Evolutionary conservation across 2,888 invertebrate species (phyloP), one percentile per base, ranked within the genome.

Genomic region (Eucera pruinosa): DNA sequence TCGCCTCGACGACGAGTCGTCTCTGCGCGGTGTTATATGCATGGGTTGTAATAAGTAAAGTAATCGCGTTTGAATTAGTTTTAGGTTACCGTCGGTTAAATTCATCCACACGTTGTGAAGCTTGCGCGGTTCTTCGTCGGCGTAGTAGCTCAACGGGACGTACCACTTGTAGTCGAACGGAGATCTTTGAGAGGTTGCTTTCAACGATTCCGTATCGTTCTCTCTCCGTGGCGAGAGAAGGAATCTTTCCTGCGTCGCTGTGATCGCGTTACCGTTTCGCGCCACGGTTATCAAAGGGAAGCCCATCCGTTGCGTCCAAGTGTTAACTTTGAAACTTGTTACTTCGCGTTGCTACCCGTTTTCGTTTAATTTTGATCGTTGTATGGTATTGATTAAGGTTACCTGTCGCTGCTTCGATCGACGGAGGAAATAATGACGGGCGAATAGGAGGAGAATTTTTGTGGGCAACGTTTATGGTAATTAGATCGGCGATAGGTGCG

Each of bases 291-390:
- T 94, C n/a, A 97, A 92, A 0, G 97, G 97, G 90, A 96, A 97
- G 0, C 97, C 97, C 90, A 96, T 96, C 90, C 96, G 95, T 83
- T 96, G 94, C 18, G 96, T 97, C 97, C 97, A 97, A 5, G 95
- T 95, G 83, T 95, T n/a, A n/a, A n/a, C n/a, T n/a, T n/a, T n/a
- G n/a, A n/a, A n/a, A n/a, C n/a, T n/a, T n/a, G n/a, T n/a, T n/a
- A n/a, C n/a, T n/a, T n/a, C n/a, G n/a, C n/a, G n/a, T n/a, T n/a
- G n/a, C n/a, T n/a, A n/a, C n/a, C n/a, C n/a, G n/a, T n/a, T n/a
- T n/a, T n/a, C n/a, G n/a, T n/a, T n/a, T n/a, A n/a, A n/a, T n/a
- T n/a, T n/a, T n/a, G n/a, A n/a, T n/a, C n/a, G n/a, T n/a, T n/a
- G n/a, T n/a, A n/a, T n/a, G n/a, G n/a, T n/a, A n/a, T n/a, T n/a